These are phyloP conservation scores for Agrypnus murinus DNA, from an alignment of 2,888 invertebrate genomes.

Conservation along the genomic window DNA sequence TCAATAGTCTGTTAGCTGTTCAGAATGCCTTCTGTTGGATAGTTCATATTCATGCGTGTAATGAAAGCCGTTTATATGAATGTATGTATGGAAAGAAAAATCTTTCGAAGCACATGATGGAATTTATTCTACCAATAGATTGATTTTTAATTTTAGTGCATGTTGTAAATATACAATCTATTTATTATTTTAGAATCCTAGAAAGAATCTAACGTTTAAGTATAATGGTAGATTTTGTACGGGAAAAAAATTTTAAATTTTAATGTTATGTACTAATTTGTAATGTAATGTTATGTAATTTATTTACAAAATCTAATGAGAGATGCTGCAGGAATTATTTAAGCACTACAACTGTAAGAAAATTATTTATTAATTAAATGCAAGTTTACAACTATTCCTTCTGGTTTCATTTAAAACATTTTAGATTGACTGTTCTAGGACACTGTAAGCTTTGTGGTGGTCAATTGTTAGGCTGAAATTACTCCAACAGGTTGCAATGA, in stretches of 20 bases:
- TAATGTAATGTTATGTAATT: constrained; percentile 31
- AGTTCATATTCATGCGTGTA: not conserved
- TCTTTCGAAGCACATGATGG: too few species aligned
- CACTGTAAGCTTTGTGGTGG: too few species aligned
- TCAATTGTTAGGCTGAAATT: too few species aligned
- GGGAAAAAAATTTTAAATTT: constrained; percentile 29
- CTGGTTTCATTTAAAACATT: too few species aligned
- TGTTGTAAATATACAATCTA: constrained; percentile 16
- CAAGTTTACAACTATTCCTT: too few species aligned
- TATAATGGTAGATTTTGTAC: constrained; percentile 37
- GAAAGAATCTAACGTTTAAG: constrained; percentile 31
- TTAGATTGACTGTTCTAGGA: not conserved
- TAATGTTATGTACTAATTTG: constrained; percentile 29
- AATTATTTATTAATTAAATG: constrained; percentile 6
- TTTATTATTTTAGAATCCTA: constrained; percentile 24
- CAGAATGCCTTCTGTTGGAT: too few species aligned
- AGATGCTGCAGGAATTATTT: not conserved
- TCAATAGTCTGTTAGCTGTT: too few species aligned
- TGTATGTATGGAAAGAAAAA: too few species aligned
- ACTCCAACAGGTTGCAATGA: too few species aligned
- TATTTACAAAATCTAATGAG: constrained; percentile 16
- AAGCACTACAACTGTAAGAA: not conserved
- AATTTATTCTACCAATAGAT: not conserved
- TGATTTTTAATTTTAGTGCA: not conserved
- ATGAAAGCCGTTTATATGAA: too few species aligned